Evolutionary conservation across 1,140 invertebrate species (phyloP).

Genomic region (Dolichoris vasculosae): DNA sequence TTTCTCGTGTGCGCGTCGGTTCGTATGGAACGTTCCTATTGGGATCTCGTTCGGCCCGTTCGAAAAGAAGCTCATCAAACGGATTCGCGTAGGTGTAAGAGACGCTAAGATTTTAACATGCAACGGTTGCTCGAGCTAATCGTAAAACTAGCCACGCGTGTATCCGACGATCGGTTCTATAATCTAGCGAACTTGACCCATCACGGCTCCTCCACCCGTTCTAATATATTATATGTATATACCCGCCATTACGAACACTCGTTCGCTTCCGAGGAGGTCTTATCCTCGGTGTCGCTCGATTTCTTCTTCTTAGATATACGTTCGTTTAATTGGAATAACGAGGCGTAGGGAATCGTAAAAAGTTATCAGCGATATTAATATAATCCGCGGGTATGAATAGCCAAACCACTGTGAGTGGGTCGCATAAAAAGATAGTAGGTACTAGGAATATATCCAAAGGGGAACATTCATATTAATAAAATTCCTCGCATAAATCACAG

Average conservation of each 20-base stretch:
- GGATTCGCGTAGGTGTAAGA: neutral
- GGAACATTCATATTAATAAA: conserved; percentile 48
- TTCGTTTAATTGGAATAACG: neutral
- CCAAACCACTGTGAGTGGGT: neutral
- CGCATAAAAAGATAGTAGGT: conserved; percentile 29
- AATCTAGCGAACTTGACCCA: conserved; percentile 11
- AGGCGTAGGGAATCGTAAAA: conserved; percentile 6
- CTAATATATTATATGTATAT: no score
- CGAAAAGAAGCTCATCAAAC: neutral
- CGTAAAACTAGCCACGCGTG: neutral
- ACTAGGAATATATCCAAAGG: conserved; percentile 39
- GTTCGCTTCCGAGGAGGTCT: neutral
- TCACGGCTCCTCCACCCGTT: neutral
- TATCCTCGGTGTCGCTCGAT: neutral
- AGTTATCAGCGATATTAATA: conserved; percentile 30
- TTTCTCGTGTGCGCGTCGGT: neutral
- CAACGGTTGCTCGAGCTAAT: no score
- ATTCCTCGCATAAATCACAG: conserved; percentile 42
- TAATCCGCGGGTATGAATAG: neutral
- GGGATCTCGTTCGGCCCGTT: neutral
- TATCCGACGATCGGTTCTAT: neutral
- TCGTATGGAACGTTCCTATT: neutral
- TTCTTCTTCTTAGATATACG: neutral
- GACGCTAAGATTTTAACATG: no score
- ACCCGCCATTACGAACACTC: neutral